These are phyloP conservation scores for Crossocerus cetratus DNA, from an alignment of 2,888 invertebrate genomes.

Conservation along the genomic window DNA sequence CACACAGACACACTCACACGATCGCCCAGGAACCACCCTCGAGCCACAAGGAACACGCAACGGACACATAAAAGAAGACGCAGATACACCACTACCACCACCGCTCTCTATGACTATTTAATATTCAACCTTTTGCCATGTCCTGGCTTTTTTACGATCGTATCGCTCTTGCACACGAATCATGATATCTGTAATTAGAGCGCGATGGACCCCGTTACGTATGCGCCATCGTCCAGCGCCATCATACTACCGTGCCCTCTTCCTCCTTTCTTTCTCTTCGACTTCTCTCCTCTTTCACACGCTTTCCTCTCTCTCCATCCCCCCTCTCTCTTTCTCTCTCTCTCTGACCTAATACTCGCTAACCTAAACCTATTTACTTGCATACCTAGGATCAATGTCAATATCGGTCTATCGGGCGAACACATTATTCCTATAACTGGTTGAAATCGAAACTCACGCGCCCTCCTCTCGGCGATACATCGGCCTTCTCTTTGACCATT, in stretches of 20 bases:
- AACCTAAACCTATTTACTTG: conserved; percentile 15
- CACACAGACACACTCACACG: conserved; percentile 7
- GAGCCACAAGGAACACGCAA: too few relatives aligned
- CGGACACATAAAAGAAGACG: not conserved
- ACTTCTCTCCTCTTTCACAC: conserved; percentile 16
- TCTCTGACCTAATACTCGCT: not conserved
- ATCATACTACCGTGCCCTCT: conserved; percentile 4
- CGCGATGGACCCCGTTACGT: not conserved
- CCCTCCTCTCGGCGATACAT: not conserved
- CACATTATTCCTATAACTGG: not conserved
- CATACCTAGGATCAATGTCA: conserved; percentile 10
- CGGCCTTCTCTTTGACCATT: not conserved
- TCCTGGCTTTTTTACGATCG: conserved; percentile 31
- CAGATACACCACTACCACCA: conserved; percentile 4
- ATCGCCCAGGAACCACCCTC: too few relatives aligned
- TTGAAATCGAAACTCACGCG: not conserved
- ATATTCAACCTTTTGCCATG: conserved; percentile 16
- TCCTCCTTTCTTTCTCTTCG: conserved; percentile 13
- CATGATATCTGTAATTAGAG: not conserved
- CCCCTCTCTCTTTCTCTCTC: conserved; percentile 15
- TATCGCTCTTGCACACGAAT: conserved; percentile 2
- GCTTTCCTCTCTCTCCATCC: conserved; percentile 3
- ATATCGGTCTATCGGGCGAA: not conserved
- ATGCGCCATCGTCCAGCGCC: not conserved
- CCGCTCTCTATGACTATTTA: conserved; percentile 11